Conservation (phyloP, 2,113 vertebrate species). For the Tursiops truncatus region DNA sequence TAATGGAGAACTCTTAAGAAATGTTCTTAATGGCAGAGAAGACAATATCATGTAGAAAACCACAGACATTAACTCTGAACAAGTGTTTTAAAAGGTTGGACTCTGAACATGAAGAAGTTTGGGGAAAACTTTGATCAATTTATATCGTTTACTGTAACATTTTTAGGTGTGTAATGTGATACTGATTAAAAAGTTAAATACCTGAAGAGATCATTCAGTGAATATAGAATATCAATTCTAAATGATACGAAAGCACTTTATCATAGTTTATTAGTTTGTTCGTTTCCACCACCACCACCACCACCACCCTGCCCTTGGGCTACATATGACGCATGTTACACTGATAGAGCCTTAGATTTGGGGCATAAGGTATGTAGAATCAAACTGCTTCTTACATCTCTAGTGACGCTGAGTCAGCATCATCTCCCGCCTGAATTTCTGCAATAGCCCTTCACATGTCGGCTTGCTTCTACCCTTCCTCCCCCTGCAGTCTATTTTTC, state of each 20-base stretch:
- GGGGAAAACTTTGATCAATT: not conserved
- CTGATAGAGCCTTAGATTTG: not conserved
- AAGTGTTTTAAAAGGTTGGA: not conserved
- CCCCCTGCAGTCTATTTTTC: accelerated
- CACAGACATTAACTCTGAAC: not conserved
- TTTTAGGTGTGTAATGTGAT: not conserved
- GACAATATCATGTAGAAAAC: not conserved
- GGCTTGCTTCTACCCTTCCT: not conserved
- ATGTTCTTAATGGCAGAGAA: not conserved
- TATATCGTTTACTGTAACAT: not conserved
- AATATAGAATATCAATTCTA: not conserved
- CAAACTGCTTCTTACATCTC: not conserved
- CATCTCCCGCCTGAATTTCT: not conserved
- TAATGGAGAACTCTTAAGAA: not conserved
- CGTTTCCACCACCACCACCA: no score
- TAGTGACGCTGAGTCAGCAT: not conserved
- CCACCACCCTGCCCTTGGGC: no score
- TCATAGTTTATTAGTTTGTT: not conserved
- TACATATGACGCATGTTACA: not conserved
- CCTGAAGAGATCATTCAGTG: not conserved
- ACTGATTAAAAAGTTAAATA: not conserved
- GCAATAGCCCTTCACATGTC: no score
- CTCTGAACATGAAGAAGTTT: not conserved
- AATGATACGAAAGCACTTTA: not conserved
- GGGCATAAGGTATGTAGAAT: not conserved